Evolutionary conservation across 92 coral and sea anemone species (phyloP), one percentile per base, ranked within the genome.

Genomic region (Porites rus): DNA sequence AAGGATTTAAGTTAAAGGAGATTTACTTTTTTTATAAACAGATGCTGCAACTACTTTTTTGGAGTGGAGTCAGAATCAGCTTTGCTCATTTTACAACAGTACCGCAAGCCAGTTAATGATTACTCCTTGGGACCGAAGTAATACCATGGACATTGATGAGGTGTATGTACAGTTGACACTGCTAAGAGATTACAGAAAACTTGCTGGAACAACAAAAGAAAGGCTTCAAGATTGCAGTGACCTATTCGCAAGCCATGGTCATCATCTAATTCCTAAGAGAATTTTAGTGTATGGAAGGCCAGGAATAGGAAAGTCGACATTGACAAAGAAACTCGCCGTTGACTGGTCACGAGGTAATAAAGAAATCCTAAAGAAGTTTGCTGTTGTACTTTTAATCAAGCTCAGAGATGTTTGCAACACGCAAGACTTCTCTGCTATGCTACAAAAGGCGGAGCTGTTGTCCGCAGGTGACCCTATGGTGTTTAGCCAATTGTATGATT

Each of bases 271-370:
- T 18, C 65, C 85, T 7, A 69, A 80, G 24, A 13, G 85, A 68
- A 67, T 80, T 54, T 50, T 80, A 6, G 85, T 80, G 8, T 58
- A 80, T 22, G 85, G 85, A 5, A 67, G 51, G 24, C 74, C 75
- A 19, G 85, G 85, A 43, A 80, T 80, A 7, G 85, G 85, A 52
- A 66, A 74, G 78, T 46, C 78, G 1, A 74, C 78, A 6, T 74
- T 74, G 16, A 43, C 78, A 19, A 51, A 74, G 85, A 80, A 80
- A 46, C 53, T 80, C 8, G 75, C 85, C 9, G 59, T 80, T 13
- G 85, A 80, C 51, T 80, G 85, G 85, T 53, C 85, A 6, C 67
- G 76, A 18, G 65, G 67, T 24, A 58, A 67, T 16, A 80, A 67
- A 18, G 82, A 78, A 52, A 58, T 28, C 76, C 67, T 80, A 10